Conservation (phyloP, 2,888 invertebrate species). For the Cordylochernes scorpioides region DNA sequence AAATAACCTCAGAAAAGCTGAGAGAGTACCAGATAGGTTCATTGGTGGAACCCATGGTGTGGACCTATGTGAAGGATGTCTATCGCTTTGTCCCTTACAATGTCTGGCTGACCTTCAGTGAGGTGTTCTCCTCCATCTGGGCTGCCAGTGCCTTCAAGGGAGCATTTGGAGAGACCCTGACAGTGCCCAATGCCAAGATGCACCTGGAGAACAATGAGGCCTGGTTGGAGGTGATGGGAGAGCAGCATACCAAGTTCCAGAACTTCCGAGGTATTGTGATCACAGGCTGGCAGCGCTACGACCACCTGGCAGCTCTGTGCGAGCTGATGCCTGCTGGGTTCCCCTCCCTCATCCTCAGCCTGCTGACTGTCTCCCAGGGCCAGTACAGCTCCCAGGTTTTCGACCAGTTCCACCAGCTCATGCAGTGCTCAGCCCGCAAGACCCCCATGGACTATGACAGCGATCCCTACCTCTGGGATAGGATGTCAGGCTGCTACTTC, state of each 20-base stretch:
- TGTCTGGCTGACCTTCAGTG: constrained; percentile 38
- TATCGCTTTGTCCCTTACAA: constrained; percentile 25
- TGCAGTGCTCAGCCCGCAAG: constrained; percentile 11
- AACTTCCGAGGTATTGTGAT: constrained; percentile 17
- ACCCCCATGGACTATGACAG: constrained; percentile 25
- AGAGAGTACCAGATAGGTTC: constrained; percentile 31
- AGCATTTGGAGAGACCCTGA: constrained; percentile 40
- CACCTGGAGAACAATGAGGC: constrained; percentile 41
- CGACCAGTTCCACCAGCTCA: constrained; percentile 12
- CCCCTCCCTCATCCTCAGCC: constrained; percentile 18
- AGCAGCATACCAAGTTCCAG: constrained; percentile 14
- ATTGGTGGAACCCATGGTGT: constrained; percentile 48
- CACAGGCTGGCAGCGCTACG: constrained; percentile 20
- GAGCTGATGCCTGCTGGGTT: constrained; percentile 18
- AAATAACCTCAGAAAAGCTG: constrained; percentile 32
- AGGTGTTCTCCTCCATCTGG: constrained; percentile 40
- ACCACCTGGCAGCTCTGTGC: constrained; percentile 19
- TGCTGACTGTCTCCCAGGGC: constrained; percentile 26
- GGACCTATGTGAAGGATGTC: constrained; percentile 47
- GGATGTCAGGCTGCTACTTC: constrained; percentile 34
- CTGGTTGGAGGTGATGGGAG: constrained; percentile 31
- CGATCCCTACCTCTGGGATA: constrained; percentile 35
- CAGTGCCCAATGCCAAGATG: constrained; percentile 35
- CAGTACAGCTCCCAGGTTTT: constrained; percentile 10
- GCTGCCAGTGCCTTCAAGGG: constrained; percentile 47